These are phyloP conservation scores for Drosophila punjabiensis DNA, from an alignment of 1,140 invertebrate genomes.

Conservation along the genomic window DNA sequence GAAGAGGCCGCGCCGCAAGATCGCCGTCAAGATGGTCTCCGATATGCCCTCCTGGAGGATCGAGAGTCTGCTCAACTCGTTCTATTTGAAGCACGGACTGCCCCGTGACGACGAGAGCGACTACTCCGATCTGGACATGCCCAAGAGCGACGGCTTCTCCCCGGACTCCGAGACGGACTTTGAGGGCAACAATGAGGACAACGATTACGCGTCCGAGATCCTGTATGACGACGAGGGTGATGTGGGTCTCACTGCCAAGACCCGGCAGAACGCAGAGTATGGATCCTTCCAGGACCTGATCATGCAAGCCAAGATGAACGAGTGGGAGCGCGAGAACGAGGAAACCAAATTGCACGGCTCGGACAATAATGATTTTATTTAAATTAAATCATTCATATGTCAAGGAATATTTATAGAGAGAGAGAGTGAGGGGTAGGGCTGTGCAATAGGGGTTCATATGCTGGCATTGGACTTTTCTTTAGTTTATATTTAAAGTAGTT, in stretches of 20 bases:
- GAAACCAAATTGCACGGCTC: constrained; percentile 73
- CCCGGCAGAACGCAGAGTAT: constrained; percentile 61
- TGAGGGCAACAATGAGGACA: constrained; percentile 20
- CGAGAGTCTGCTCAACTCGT: constrained; percentile 66
- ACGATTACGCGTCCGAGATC: constrained; percentile 71
- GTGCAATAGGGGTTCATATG: constrained; percentile 70
- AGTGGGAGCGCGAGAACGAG: constrained; percentile 66
- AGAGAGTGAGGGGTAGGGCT: constrained; percentile 12
- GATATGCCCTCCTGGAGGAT: constrained; percentile 71
- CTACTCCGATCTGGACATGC: constrained; percentile 52
- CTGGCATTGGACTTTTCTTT: constrained; percentile 65
- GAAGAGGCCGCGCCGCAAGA: constrained; percentile 69
- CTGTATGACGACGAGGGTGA: constrained; percentile 76
- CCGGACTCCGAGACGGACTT: constrained; percentile 26
- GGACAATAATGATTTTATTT: constrained; percentile 65
- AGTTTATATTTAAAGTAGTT: constrained; percentile 30
- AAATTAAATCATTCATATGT: background rate
- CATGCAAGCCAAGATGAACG: constrained; percentile 65
- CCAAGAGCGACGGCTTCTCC: background rate
- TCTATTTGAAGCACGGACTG: constrained; percentile 68
- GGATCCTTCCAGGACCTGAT: constrained; percentile 78
- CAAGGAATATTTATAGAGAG: background rate
- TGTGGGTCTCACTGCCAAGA: constrained; percentile 52
- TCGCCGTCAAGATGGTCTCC: constrained; percentile 76
- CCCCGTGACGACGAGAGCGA: constrained; percentile 46